Evolutionary conservation across 2,113 vertebrate species (phyloP), one percentile per base, ranked within the genome.

Genomic region (Apteryx owenii): DNA sequence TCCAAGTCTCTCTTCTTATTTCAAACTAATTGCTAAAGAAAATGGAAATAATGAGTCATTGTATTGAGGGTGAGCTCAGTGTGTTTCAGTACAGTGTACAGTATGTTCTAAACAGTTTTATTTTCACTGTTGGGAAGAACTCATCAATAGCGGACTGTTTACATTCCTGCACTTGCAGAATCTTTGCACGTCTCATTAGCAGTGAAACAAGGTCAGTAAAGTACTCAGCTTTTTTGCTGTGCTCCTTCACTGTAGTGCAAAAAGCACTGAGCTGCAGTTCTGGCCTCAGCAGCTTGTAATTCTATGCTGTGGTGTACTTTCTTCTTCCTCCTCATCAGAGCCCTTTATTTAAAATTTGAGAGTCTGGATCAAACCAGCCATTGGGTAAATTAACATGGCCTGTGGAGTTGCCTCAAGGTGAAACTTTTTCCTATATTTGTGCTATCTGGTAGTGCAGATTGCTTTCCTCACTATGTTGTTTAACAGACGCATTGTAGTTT

Each of bases 131-230:
- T 84, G 64, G 38, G 77, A 50, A 85, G 58, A 94, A 78, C 0
- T 0, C 62, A 26, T 95, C 92, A 77, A 8, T 76, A 77, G 62
- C 14, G 33, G 81, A 73, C 81, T 85, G 33, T 85, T 90, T 72
- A 82, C 95, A 93, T 92, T 81, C 93, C 77, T 66, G 54, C 87
- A 82, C 51, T 97, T 90, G 80, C 54, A 95, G 68, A 89, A 82
- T 72, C 77, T 86, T 71, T 82, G 80, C 95, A 89, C 1, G 2
- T 97, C 70, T 93, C 94, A 93, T 95, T 95, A 96, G 79, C 53
- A 83, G 82, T 22, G 71, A 92, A 96, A 95, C 73, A 95, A 90
- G 64, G 81, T 95, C 96, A 96, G 13, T 94, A 91, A 91, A 54
- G 56, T 89, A 81, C 62, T 95, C 48, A 10, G 25, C 66, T 82